phyloP scores from a whole-genome alignment of 2,113 vertebrate species.

The Larimichthys crocea region DNA sequence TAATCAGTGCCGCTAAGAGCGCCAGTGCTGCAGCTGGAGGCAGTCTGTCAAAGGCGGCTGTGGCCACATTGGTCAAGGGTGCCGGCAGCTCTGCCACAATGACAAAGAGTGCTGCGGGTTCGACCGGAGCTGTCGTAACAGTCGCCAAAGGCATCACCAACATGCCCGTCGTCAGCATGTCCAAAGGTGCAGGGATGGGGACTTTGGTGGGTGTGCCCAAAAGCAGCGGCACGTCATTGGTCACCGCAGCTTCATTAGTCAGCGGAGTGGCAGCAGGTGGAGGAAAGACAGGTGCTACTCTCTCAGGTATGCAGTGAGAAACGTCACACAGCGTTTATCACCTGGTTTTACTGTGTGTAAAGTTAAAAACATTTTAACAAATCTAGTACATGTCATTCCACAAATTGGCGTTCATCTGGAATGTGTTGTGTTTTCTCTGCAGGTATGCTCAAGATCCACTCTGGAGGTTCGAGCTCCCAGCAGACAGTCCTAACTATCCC shows the following conservation, averaged over 20 bases:
- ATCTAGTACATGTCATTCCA: not conserved
- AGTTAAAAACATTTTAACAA: not conserved
- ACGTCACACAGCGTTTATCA: not conserved
- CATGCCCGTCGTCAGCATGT: constrained; percentile 78
- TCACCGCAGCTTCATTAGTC: constrained; percentile 86
- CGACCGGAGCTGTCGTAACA: constrained; percentile 59
- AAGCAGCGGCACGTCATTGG: constrained; percentile 76
- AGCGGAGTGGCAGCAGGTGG: constrained; percentile 76
- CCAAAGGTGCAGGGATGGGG: constrained; percentile 73
- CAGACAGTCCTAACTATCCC: constrained; percentile 95
- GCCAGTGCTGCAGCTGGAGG: constrained; percentile 69
- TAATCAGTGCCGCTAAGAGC: constrained; percentile 82
- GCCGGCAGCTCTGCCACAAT: constrained; percentile 37
- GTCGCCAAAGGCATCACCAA: constrained; percentile 76
- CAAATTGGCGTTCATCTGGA: not conserved
- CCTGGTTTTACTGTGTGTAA: not conserved
- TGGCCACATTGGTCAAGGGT: constrained; percentile 72
- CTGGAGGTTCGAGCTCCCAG: constrained; percentile 89
- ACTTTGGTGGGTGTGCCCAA: constrained; percentile 73
- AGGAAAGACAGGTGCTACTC: constrained; percentile 84
- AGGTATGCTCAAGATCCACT: constrained; percentile 96
- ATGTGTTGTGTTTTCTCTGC: constrained; percentile 39
- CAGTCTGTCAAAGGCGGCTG: constrained; percentile 67
- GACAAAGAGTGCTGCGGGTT: constrained; percentile 54
- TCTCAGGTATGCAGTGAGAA: constrained; percentile 86